phyloP scores from a whole-genome alignment of 2,888 invertebrate species.

The Druceiella hillmani region DNA sequence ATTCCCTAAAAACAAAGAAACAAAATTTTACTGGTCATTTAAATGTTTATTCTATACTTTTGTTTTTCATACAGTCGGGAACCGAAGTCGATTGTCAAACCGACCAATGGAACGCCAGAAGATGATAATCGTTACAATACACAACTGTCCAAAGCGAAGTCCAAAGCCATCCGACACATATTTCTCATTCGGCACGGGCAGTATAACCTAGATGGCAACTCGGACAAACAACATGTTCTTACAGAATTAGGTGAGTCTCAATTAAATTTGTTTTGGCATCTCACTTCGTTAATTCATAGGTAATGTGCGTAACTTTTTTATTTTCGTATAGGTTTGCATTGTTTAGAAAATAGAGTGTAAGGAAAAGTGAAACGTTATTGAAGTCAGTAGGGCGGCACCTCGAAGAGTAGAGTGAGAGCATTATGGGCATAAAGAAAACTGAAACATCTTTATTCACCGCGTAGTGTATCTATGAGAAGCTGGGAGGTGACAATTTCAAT shows the following conservation, averaged over 20 bases:
- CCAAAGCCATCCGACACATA: constrained; percentile 70
- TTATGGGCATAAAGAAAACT: too few relatives aligned
- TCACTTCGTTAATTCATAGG: constrained; percentile 1
- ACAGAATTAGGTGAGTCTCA: constrained; percentile 67
- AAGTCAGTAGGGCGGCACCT: too few relatives aligned
- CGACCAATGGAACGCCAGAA: constrained; percentile 44
- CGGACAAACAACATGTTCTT: constrained; percentile 67
- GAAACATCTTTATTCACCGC: too few relatives aligned
- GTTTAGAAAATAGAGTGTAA: too few relatives aligned
- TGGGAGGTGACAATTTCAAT: too few relatives aligned
- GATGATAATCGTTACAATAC: constrained; percentile 66
- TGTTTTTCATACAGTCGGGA: constrained; percentile 53
- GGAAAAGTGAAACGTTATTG: too few relatives aligned
- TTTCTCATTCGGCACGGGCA: constrained; percentile 94
- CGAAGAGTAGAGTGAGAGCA: too few relatives aligned
- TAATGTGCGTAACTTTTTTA: too few relatives aligned
- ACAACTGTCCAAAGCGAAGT: constrained; percentile 55
- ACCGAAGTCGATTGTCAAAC: constrained; percentile 65
- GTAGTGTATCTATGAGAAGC: too few relatives aligned
- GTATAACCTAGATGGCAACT: constrained; percentile 69
- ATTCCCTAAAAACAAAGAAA: too few relatives aligned
- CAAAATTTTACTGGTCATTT: too few relatives aligned
- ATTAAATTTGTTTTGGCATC: neutral
- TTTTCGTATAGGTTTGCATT: too few relatives aligned
- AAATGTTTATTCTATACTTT: constrained; percentile 7